These are phyloP conservation scores for Ptiloglossa arizonensis DNA, from an alignment of 1,140 invertebrate species.

Conservation along the genomic window DNA sequence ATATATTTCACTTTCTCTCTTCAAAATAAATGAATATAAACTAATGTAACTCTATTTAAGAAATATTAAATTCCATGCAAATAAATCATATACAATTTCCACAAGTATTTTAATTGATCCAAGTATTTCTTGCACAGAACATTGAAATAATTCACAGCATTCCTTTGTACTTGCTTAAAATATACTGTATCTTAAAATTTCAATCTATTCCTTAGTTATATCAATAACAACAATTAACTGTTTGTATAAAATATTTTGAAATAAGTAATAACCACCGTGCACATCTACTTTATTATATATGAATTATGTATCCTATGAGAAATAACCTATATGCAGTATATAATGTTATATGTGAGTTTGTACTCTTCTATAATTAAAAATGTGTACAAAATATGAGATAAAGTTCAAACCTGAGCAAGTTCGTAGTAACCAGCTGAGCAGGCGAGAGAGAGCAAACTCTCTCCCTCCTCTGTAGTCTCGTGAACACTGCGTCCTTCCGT, in stretches of 20 bases:
- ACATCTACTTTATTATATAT: too few species aligned
- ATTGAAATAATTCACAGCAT: neutral
- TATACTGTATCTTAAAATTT: too few species aligned
- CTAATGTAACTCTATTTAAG: too few species aligned
- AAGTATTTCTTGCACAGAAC: neutral
- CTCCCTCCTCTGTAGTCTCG: slow-evolving; percentile 96
- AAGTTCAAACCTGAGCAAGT: slow-evolving; percentile 89
- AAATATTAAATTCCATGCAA: neutral
- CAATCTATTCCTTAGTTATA: neutral
- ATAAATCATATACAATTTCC: neutral
- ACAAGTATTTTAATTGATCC: neutral
- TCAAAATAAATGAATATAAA: neutral
- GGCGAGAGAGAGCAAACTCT: slow-evolving; percentile 94
- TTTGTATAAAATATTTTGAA: neutral
- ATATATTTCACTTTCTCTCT: neutral
- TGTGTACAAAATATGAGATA: neutral
- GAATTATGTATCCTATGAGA: too few species aligned
- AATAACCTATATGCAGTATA: too few species aligned
- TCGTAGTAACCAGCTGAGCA: slow-evolving; percentile 97
- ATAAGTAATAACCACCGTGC: too few species aligned
- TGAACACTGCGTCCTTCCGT: slow-evolving; percentile 95
- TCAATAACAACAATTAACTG: neutral
- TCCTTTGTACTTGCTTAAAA: neutral
- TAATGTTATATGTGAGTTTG: neutral
- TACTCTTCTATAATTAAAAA: neutral